Base-by-base conservation (phyloP, 2,797 vertebrate genomes). In the Passerculus sandwichensis region DNA sequence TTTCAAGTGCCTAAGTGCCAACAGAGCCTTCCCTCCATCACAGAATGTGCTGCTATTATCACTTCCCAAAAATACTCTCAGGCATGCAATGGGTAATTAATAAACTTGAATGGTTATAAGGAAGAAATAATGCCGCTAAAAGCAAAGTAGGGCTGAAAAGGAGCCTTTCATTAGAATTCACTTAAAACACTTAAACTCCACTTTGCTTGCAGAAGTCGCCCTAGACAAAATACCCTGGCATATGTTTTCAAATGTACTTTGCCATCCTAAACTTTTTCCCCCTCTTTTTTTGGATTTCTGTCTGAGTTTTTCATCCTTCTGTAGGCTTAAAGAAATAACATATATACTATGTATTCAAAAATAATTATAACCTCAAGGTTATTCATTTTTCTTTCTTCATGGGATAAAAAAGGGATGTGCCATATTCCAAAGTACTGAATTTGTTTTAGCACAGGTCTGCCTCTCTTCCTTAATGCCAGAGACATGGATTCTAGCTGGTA, bases 1-100 rank as follows among this genome's bases (percentile, higher is more conserved):
- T 97, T 95, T 97, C 88, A 97, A 96, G 93, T 96, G 89, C 91
- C 85, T 97, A 89, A 96, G 97, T 96, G 93, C 92, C 96, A 94
- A 65, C 57, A 92, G 91, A 97, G 80, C 84, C 56, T 88, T 95
- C 89, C 72, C 95, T 97, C 82, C 66, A 48, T 96, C 93, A 92
- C 60, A 70, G 65, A 76, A 19, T 48, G 71, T 73, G 93, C 70
- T 91, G 60, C 76, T 93, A 51, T 94, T 94, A 88, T 38, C 87
- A 83, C 82, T 96, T 76, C 92, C 59, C 76, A 90, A 78, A 95
- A 97, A 92, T 95, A 65, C 88, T 91, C 95, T 85, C 36, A 84
- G 77, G 89, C n/a, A 53, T 81, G 57, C 62, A 67, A 87, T 72
- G 84, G 95, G 93, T 89, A 90, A 76, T 93, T 85, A 95, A 69